Percentiles rank a stretch among this genome's conserved stretches.
Evolutionary conservation across 2,113 vertebrate genomes (phyloP).

Genomic region (Leucoraja erinaceus): DNA sequence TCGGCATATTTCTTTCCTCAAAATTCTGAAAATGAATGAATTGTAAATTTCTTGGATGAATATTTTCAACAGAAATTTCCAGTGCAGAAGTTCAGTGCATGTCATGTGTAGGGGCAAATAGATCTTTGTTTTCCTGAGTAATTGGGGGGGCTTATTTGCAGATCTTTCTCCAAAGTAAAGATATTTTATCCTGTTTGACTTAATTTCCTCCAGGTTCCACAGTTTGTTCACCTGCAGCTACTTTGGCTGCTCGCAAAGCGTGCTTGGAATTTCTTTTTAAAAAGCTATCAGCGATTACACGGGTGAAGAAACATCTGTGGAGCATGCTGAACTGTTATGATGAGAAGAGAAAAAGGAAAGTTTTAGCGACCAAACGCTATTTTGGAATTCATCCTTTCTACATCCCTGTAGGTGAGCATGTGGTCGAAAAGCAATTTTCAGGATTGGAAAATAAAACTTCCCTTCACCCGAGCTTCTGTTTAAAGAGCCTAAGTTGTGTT

Average conservation of each 20-base stretch:
- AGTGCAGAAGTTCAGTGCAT: too few species aligned
- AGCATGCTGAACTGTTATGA: conserved; percentile 77
- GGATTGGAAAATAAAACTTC: too few species aligned
- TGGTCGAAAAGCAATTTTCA: background rate
- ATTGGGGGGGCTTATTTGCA: too few species aligned
- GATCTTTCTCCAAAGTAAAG: too few species aligned
- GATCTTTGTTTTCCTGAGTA: too few species aligned
- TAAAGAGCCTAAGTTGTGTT: too few species aligned
- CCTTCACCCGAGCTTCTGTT: too few species aligned
- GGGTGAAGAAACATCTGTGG: conserved; percentile 64
- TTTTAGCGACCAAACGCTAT: conserved; percentile 68
- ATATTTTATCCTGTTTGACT: background rate
- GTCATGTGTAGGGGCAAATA: too few species aligned
- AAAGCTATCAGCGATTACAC: conserved; percentile 61
- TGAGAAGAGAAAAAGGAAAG: conserved; percentile 58
- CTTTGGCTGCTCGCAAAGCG: conserved; percentile 63
- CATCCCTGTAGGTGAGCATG: conserved; percentile 69
- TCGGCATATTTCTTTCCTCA: background rate
- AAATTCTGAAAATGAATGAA: background rate
- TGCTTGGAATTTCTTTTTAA: conserved; percentile 72
- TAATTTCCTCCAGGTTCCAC: conserved; percentile 67
- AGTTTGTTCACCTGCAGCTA: conserved; percentile 60
- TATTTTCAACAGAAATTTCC: too few species aligned
- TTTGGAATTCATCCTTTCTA: conserved; percentile 92
- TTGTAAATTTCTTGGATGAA: too few species aligned